These are phyloP conservation scores for Dryobota labecula DNA, from an alignment of 2,888 invertebrate species.

Conservation along the genomic window DNA sequence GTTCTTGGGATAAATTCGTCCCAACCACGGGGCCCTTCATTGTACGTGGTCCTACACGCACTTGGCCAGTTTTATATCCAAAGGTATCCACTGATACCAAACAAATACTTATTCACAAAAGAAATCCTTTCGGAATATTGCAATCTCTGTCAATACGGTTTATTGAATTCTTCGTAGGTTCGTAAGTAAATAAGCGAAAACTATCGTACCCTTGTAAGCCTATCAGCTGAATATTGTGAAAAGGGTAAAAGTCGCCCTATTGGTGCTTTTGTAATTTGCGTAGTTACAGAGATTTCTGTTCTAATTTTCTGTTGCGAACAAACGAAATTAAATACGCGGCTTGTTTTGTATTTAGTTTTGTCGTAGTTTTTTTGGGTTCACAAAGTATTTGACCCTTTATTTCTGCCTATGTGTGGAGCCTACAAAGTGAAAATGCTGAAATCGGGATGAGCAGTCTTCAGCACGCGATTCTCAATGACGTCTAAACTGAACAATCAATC, in stretches of 20 bases:
- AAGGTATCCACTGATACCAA: constrained; percentile 34
- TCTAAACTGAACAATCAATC: not conserved
- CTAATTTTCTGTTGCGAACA: constrained; percentile 44
- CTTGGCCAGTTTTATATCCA: no score
- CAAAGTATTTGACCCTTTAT: constrained; percentile 2
- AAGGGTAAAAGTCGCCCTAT: constrained; percentile 50
- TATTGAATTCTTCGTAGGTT: constrained; percentile 65
- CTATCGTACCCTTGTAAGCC: constrained; percentile 62
- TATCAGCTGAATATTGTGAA: constrained; percentile 45
- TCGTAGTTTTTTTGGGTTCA: not conserved
- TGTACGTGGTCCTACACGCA: no score
- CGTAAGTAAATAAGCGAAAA: constrained; percentile 47
- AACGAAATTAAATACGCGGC: constrained; percentile 24
- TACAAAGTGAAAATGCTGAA: not conserved
- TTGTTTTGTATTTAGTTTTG: constrained; percentile 28
- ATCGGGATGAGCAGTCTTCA: not conserved
- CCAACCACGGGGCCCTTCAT: no score
- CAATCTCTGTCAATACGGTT: constrained; percentile 45
- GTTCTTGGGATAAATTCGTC: no score
- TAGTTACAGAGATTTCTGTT: constrained; percentile 24
- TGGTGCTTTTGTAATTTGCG: constrained; percentile 34
- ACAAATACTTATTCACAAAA: constrained; percentile 41
- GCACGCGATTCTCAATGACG: not conserved
- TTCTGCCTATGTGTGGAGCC: not conserved
- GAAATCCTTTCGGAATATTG: constrained; percentile 44